Base-by-base conservation (phyloP, 2,113 vertebrate species). In the Pituophis catenifer region DNA sequence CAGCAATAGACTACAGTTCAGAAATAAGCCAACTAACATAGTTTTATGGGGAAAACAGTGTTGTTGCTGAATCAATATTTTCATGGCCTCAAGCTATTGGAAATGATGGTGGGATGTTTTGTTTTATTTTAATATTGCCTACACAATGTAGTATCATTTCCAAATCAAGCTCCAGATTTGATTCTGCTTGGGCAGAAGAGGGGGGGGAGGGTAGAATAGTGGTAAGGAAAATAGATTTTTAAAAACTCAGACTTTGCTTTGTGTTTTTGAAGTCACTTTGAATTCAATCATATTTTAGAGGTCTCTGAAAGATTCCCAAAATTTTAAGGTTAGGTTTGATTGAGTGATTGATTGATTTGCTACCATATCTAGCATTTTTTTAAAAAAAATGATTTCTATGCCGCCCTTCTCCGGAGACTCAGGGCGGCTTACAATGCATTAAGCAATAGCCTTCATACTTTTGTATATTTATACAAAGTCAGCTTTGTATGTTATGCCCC, bases 41-140 rank as follows among this genome's bases (percentile, higher is more conserved):
- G 52, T 44, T 93, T 95, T 95, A 95, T 94, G 94, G 94, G 94
- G 75, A 94, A 95, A 97, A 95, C 90, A 95, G 89, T 94, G 94
- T 95, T 95, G 89, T 1, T 94, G 92, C 95, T 95, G 94, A 97
- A 93, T 95, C 97, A 95, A 93, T 96, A 97, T 94, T 96, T 95
- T 94, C 86, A 95, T 96, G 88, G 96, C 96, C 95, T 96, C 75
- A 6, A 53, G 96, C 90, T 94, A 95, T 89, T 70, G 94, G 75
- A 96, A 97, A 96, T 94, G 87, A 91, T 95, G 94, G 92, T 3
- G 55, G n/a, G 8, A 9, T 89, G 6, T 24, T 12, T 44, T 59
- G 10, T 89, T 92, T 90, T 44, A 5, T 94, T 94, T 96, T 92
- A 94, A 93, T 95, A 89, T 90, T 95, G 90, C 86, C 88, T 93